These are phyloP conservation scores for Alca torda DNA, from an alignment of 2,797 vertebrate species.

Conservation along the genomic window DNA sequence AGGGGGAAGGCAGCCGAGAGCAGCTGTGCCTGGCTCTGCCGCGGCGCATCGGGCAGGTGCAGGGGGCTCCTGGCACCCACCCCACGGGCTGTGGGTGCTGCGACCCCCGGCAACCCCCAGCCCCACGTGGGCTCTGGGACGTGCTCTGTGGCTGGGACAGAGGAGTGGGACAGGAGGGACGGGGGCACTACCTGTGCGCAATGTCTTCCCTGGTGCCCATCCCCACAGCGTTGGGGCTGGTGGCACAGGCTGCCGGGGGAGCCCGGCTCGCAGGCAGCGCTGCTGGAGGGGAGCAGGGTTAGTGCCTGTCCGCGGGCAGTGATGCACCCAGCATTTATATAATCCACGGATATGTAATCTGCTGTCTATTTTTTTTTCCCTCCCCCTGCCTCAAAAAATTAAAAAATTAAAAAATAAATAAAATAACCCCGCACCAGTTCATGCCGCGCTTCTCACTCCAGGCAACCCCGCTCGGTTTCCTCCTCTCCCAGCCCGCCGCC, in stretches of 20 bases:
- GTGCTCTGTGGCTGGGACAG: fast-evolving
- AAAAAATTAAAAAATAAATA: background rate
- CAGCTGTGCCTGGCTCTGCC: fast-evolving
- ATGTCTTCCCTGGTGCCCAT: fast-evolving
- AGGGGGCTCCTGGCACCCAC: background rate
- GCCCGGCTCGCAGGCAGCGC: background rate
- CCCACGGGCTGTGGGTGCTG: background rate
- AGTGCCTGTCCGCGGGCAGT: fast-evolving
- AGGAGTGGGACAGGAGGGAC: background rate
- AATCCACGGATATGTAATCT: background rate
- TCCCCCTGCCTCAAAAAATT: background rate
- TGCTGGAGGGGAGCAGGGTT: background rate
- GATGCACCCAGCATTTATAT: background rate
- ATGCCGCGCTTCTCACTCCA: conserved; percentile 34
- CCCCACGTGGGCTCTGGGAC: fast-evolving
- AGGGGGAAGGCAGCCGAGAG: background rate
- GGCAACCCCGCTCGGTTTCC: background rate
- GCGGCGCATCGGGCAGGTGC: fast-evolving
- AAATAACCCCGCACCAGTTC: background rate
- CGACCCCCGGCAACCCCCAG: background rate
- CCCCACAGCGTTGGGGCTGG: background rate
- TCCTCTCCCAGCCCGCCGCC: background rate
- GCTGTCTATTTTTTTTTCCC: background rate
- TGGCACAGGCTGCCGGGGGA: background rate
- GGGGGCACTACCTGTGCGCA: fast-evolving